Conservation (phyloP, 2,797 vertebrate species). For the Manis crassicaudata region DNA sequence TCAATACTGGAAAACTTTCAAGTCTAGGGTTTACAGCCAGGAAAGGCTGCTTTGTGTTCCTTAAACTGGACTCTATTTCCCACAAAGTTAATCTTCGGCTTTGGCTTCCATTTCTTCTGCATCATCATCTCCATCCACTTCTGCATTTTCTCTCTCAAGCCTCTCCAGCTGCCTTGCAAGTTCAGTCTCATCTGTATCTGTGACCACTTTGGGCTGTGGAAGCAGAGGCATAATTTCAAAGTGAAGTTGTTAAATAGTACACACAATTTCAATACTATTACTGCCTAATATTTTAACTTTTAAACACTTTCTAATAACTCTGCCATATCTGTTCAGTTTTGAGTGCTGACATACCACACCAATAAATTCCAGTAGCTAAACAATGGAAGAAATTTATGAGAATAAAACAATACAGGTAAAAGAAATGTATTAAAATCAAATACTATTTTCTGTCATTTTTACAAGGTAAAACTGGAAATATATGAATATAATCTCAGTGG, state of each 20-base stretch:
- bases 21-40: conserved; percentile 80
- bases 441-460: conserved; percentile 3
- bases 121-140: conserved; percentile 98
- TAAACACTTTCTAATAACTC: conserved; percentile 29
- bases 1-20: conserved; percentile 85
- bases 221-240: conserved; percentile 64
- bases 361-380: conserved; percentile 29
- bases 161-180: conserved; percentile 96
- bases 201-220: conserved; percentile 97
- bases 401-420: neutral
- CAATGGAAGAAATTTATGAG: neutral
- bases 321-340: neutral
- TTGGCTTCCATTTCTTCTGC: conserved; percentile 99
- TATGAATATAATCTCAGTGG: neutral
- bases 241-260: neutral
- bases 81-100: conserved; percentile 92
- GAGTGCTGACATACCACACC: neutral
- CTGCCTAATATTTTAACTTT: conserved; percentile 3
- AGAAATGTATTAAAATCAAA: neutral
- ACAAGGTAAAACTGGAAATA: conserved; percentile 28
- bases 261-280: conserved; percentile 52
- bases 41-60: conserved; percentile 67
- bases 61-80: conserved; percentile 65
- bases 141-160: conserved; percentile 98
- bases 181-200: conserved; percentile 98